Conservation (phyloP, 2,113 vertebrate species). For the Pseudorectes ferrugineus region DNA sequence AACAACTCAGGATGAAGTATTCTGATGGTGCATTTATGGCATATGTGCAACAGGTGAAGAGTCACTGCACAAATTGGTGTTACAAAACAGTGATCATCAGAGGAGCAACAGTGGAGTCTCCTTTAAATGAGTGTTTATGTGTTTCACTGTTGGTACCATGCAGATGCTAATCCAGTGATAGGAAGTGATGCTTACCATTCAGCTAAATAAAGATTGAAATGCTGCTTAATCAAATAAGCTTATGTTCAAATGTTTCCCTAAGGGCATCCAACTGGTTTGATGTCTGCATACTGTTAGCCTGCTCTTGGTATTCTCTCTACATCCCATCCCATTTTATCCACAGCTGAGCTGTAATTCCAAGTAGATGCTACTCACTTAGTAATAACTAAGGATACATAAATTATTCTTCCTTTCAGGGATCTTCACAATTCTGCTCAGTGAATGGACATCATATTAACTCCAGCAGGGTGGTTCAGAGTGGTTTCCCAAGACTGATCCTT, state of each 20-base stretch:
- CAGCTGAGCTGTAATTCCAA: neutral
- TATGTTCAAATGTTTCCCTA: neutral
- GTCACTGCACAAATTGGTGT: neutral
- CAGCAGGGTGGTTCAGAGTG: neutral
- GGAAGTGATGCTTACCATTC: neutral
- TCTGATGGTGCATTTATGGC: neutral
- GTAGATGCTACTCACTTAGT: neutral
- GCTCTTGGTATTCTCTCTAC: neutral
- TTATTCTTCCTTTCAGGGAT: neutral
- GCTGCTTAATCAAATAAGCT: neutral
- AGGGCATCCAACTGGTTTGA: neutral
- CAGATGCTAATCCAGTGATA: neutral
- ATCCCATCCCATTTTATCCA: neutral
- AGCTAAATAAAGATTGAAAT: conserved; percentile 20
- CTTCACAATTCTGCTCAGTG: neutral
- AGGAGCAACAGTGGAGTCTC: neutral
- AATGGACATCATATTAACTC: neutral
- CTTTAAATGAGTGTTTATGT: neutral
- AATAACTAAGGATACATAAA: neutral
- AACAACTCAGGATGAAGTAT: neutral
- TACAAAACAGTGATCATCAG: neutral
- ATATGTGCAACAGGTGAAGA: neutral
- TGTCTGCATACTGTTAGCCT: neutral
- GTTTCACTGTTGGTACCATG: neutral
- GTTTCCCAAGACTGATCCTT: neutral